Evolutionary conservation across 53 echinoderm and acorn worm genomes (phyloP), one percentile per base, ranked within the genome.

Genomic region (Paracentrotus lividus): DNA sequence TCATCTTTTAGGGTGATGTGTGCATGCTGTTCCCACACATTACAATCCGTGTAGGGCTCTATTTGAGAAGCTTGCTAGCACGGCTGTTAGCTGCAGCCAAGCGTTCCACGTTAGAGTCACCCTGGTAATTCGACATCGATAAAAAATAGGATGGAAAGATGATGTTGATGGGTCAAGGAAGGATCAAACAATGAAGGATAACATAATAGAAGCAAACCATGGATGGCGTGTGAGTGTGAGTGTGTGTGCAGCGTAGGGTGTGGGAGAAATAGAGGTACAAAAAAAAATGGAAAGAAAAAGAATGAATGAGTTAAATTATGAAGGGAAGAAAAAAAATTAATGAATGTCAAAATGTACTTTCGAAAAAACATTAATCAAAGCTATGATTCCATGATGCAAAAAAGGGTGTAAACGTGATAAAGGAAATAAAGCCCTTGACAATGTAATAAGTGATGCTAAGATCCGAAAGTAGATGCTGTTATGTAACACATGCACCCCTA

Each of bases 11-110:
- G 47, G 81, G 81, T 81, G 81, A 7, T 44, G 81, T 81, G 81
- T 81, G 81, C 44, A 81, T 3, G 45, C 10, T n/a, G 45, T 45
- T 47, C 81, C 81, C 81, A 47, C 81, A 24, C 81, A 81, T 81
- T 45, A 47, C 13, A 87, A 56, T 56, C 58, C 87, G 36, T 32
- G 87, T 56, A 87, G 57, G 44, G 89, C 40, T 77, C 90, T 95
- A 96, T 94, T 99, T 96, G 86, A 99, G 97, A 49, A 99, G 99
- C 93, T 99, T 96, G 92, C 96, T 95, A 92, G 99, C 97, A 64
- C 96, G 96, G 85, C 94, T 94, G 88, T 99, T 99, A 89, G 99
- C 99, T 85, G 90, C 97, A 85, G 96, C 96, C 88, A 99, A 93
- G 88, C 99, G 99, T 32, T 95, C 96, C 77, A 97, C 97, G 94